A percentile compares a stretch with the other conserved stretches of the same genome.
phyloP scores from a whole-genome alignment of 2,113 vertebrate genomes.

The Microtus oregoni region DNA sequence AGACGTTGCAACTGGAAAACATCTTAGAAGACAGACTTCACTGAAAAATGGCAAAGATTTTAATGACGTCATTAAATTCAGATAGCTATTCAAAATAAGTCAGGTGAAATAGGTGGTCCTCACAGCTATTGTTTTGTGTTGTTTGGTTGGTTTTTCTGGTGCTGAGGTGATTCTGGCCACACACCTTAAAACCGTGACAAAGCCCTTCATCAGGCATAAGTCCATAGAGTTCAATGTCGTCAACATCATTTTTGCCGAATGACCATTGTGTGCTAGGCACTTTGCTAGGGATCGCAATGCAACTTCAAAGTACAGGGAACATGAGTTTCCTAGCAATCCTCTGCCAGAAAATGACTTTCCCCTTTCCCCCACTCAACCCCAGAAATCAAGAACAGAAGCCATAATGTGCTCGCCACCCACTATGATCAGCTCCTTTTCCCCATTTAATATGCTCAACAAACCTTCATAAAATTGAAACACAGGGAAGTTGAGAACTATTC shows the following conservation, averaged over 20 bases:
- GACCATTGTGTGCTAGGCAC: not conserved
- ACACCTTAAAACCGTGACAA: not conserved
- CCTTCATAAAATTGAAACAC: not conserved
- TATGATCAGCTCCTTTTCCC: not conserved
- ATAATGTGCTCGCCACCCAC: not conserved
- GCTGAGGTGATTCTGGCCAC: not conserved
- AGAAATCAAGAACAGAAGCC: not conserved
- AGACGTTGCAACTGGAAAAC: not conserved
- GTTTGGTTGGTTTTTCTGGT: not conserved
- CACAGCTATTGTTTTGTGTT: not conserved
- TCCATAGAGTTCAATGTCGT: not conserved
- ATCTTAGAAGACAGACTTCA: not conserved
- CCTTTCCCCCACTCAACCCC: not conserved
- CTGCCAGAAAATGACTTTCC: not conserved
- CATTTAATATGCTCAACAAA: not conserved
- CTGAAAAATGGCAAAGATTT: not conserved
- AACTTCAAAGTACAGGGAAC: not conserved
- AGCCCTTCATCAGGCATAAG: not conserved
- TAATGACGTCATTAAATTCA: not conserved
- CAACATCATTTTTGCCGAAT: not conserved
- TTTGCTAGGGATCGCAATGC: not conserved
- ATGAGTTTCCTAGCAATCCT: not conserved
- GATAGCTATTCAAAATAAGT: not conserved
- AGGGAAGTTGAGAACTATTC: not conserved
- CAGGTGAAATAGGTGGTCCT: not conserved